Percentiles rank a stretch among this genome's conserved stretches.
Evolutionary conservation across 2,888 invertebrate species (phyloP).

Genomic region (Tolmerus cingulatus): DNA sequence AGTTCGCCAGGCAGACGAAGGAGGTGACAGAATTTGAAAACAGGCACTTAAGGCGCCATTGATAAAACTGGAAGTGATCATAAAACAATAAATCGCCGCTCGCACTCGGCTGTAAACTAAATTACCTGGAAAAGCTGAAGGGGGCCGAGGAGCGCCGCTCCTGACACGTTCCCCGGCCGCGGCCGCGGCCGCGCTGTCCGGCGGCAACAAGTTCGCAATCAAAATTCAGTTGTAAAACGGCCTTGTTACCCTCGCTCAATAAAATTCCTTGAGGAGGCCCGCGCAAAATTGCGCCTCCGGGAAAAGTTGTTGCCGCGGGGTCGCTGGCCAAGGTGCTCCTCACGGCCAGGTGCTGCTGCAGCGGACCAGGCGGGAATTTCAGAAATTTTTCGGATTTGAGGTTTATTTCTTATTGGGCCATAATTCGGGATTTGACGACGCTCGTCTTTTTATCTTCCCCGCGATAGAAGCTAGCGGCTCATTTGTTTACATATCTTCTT

Average conservation of each 20-base stretch:
- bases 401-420: slow-evolving; percentile 28
- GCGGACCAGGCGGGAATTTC: background rate
- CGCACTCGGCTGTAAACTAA: slow-evolving; percentile 33
- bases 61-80: slow-evolving; percentile 38
- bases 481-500: background rate
- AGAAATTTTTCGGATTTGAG: background rate
- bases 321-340: background rate
- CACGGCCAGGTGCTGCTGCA: background rate
- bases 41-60: slow-evolving; percentile 34
- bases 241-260: slow-evolving; percentile 9
- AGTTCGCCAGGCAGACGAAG: background rate
- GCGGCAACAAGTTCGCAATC: slow-evolving; percentile 32
- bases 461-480: background rate
- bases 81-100: slow-evolving; percentile 43
- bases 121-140: slow-evolving; percentile 31
- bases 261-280: background rate
- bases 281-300: background rate
- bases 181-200: background rate
- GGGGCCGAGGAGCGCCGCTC: background rate
- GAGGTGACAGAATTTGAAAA: slow-evolving; percentile 16
- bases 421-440: background rate
- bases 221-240: slow-evolving; percentile 15
- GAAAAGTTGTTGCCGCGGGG: background rate
- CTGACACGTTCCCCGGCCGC: slow-evolving; percentile 12
- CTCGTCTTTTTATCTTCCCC: background rate